A percentile compares a stretch with the other conserved stretches of the same genome.
Evolutionary conservation across 2,888 invertebrate genomes (phyloP).

Genomic region (Caenorhabditis afra): DNA sequence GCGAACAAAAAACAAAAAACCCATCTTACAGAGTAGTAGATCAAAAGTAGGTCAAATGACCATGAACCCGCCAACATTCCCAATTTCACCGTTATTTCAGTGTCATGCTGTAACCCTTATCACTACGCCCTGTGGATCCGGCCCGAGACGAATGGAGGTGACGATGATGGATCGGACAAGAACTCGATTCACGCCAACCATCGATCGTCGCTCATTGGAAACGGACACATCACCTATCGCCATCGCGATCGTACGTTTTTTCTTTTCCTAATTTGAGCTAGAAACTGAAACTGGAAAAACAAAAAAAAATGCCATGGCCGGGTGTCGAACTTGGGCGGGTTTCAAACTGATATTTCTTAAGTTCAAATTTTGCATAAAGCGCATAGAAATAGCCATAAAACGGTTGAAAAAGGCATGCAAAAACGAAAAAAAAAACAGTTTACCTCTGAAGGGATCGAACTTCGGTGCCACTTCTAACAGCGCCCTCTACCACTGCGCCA

Average conservation of each 20-base stretch:
- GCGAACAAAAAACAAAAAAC: too few relatives aligned
- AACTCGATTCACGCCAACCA: constrained; percentile 48
- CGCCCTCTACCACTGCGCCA: too few relatives aligned
- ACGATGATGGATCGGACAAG: constrained; percentile 61
- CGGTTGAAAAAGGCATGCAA: too few relatives aligned
- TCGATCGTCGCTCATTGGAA: constrained; percentile 56
- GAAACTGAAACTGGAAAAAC: not conserved
- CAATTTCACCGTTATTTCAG: constrained; percentile 20
- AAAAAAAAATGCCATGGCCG: too few relatives aligned
- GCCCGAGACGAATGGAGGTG: constrained; percentile 69
- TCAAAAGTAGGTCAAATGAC: not conserved
- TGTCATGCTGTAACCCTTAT: constrained; percentile 79
- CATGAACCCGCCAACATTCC: too few relatives aligned
- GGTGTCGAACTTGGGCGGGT: too few relatives aligned
- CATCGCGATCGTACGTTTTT: constrained; percentile 57
- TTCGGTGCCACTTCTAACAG: too few relatives aligned
- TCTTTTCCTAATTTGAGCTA: not conserved
- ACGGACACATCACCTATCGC: constrained; percentile 61
- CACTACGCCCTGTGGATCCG: constrained; percentile 80
- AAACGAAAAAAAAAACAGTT: too few relatives aligned
- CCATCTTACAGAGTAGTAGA: not conserved
- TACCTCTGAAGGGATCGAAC: too few relatives aligned
- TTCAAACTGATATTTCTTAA: too few relatives aligned
- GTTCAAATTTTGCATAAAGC: too few relatives aligned
- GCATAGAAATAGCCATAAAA: too few relatives aligned